phyloP scores from a whole-genome alignment of 2,888 invertebrate genomes.

The Lamellibrachia columna region DNA sequence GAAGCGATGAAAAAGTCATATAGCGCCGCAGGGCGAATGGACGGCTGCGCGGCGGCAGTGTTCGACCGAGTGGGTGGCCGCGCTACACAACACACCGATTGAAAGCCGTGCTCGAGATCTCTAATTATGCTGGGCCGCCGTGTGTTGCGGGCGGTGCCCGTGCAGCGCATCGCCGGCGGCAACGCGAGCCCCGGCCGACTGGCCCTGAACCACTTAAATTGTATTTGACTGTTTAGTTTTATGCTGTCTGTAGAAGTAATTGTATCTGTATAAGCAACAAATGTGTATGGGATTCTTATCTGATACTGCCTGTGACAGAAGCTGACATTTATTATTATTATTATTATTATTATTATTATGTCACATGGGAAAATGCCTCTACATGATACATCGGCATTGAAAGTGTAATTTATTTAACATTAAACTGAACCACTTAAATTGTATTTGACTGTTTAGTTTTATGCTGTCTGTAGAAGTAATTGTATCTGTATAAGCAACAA shows the following conservation, averaged over 20 bases:
- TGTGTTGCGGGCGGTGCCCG: background rate
- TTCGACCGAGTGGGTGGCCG: slow-evolving; percentile 5
- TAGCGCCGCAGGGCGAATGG: background rate
- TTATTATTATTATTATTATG: background rate
- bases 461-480: background rate
- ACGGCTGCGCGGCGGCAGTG: background rate
- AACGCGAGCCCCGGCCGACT: background rate
- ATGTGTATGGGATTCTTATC: background rate
- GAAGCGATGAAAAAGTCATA: slow-evolving; percentile 1
- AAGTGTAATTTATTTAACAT: too few relatives aligned
- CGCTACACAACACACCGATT: background rate
- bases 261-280: background rate
- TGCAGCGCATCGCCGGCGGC: background rate
- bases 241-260: background rate
- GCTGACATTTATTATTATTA: background rate
- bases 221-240: slow-evolving; percentile 1
- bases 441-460: background rate
- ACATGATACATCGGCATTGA: too few relatives aligned
- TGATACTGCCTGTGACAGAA: background rate
- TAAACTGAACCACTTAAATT: background rate
- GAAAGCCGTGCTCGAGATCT: background rate
- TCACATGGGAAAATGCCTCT: too few relatives aligned
- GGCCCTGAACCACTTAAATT: background rate
- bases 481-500: background rate
- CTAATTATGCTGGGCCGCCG: background rate